phyloP scores from a whole-genome alignment of 2,888 invertebrate species.

The Andricus curvator region DNA sequence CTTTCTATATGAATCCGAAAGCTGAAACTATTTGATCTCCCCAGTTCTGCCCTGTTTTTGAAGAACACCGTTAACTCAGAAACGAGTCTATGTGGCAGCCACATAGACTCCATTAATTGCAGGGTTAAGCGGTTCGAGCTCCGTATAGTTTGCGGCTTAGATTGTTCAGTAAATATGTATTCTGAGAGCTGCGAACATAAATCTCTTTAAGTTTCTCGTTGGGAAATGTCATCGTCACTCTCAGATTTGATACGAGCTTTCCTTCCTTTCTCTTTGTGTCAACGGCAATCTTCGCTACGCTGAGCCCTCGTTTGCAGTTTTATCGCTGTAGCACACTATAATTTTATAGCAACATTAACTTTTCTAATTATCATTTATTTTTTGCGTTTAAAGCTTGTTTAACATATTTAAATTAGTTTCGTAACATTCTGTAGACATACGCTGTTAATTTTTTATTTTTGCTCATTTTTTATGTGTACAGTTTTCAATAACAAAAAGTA shows the following conservation, averaged over 20 bases:
- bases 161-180: conserved; percentile 8
- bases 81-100: neutral
- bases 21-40: neutral
- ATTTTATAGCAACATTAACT: neutral
- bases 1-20: neutral
- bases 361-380: neutral
- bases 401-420: neutral
- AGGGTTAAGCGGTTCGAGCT: conserved; percentile 5
- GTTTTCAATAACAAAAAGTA: too few species aligned
- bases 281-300: neutral
- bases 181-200: conserved; percentile 16
- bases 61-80: too few species aligned
- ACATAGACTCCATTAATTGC: neutral
- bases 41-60: neutral
- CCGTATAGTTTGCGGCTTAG: neutral
- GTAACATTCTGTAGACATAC: too few species aligned
- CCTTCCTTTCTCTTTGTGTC: neutral
- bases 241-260: conserved; percentile 3
- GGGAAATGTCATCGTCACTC: conserved; percentile 22
- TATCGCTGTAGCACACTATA: neutral
- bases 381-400: neutral
- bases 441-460: too few species aligned
- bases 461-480: too few species aligned
- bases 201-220: neutral
- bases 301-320: neutral